A percentile compares a stretch with the other conserved stretches of the same genome.
phyloP scores from a whole-genome alignment of 1,140 invertebrate species.

The Drosophila nikananu region DNA sequence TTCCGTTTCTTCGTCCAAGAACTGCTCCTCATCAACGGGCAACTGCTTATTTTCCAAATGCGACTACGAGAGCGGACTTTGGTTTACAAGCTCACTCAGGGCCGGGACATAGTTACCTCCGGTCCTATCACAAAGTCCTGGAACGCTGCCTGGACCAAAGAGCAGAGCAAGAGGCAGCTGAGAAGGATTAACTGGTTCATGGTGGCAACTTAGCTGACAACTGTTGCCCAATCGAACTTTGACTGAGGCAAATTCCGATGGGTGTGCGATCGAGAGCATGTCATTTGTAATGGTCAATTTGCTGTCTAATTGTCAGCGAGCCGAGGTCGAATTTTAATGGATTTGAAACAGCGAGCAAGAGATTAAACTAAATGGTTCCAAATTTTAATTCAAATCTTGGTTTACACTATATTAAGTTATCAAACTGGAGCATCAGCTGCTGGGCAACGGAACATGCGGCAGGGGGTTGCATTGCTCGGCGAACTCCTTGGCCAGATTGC shows the following conservation, averaged over 20 bases:
- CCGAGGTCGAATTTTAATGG: constrained; percentile 1
- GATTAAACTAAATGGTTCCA: constrained; percentile 21
- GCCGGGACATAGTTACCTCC: constrained; percentile 14
- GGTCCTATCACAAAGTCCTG: constrained; percentile 68
- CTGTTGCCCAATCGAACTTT: constrained; percentile 41
- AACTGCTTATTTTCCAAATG: not conserved
- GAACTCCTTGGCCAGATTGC: constrained; percentile 72
- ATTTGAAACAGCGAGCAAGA: not conserved
- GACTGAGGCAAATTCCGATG: constrained; percentile 26
- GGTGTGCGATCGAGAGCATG: not conserved
- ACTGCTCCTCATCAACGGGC: constrained; percentile 5
- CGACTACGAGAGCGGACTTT: not conserved
- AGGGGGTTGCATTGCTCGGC: constrained; percentile 76
- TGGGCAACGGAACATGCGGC: constrained; percentile 77
- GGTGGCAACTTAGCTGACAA: not conserved
- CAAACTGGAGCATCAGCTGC: constrained; percentile 43
- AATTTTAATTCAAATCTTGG: constrained; percentile 28
- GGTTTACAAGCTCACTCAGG: not conserved
- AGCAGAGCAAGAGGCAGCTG: constrained; percentile 33
- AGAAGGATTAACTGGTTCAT: constrained; percentile 42
- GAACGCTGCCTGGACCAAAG: constrained; percentile 36
- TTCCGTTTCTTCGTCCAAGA: not conserved
- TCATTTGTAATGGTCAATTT: constrained; percentile 56
- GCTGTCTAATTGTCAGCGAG: constrained; percentile 12
- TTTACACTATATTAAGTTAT: constrained; percentile 19